A percentile compares a stretch with the other conserved stretches of the same genome.
Evolutionary conservation across 2,797 vertebrate genomes (phyloP).

Genomic region (Melanotaenia parkinsoni): DNA sequence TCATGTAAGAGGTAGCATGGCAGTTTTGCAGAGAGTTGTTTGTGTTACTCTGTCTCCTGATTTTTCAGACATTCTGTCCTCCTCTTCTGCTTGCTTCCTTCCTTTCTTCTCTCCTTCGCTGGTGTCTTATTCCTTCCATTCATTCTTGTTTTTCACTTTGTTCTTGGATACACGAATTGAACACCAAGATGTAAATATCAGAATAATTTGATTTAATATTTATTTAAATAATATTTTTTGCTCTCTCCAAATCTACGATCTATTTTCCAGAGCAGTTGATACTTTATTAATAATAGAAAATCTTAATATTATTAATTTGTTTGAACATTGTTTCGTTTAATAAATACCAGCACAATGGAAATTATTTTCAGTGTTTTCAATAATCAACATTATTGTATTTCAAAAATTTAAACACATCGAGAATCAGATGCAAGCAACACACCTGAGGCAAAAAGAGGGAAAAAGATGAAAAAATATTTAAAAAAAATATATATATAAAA

Average conservation of each 20-base stretch:
- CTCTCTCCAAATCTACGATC: neutral
- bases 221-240: neutral
- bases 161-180: neutral
- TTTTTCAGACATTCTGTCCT: conserved; percentile 63
- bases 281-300: too few species aligned
- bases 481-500: neutral
- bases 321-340: neutral
- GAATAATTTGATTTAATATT: neutral
- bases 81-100: conserved; percentile 33
- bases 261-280: neutral
- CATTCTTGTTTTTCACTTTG: neutral
- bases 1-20: conserved; percentile 78
- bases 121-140: conserved; percentile 23
- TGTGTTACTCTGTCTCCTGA: conserved; percentile 69
- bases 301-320: neutral
- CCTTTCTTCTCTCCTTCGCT: conserved; percentile 17
- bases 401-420: neutral
- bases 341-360: neutral
- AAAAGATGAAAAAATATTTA: neutral
- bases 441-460: neutral
- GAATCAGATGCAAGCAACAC: neutral
- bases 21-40: conserved; percentile 76
- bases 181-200: conserved; percentile 2
- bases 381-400: neutral
- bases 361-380: neutral